Base-by-base conservation (phyloP, 2,888 invertebrate genomes). In the Choristoneura rosaceana region DNA sequence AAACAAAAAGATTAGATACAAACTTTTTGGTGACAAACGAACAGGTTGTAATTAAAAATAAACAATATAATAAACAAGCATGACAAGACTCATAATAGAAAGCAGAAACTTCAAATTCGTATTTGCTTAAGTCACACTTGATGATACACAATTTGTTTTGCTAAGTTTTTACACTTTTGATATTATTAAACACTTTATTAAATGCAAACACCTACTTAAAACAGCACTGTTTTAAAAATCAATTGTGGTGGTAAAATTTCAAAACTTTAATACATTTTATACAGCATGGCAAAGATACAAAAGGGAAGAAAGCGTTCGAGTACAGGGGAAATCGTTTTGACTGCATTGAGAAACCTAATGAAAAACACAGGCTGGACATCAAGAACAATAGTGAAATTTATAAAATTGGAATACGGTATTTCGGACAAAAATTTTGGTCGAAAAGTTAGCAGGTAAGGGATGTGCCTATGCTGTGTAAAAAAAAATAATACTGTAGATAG, bases 361-460 rank as follows among this genome's bases (percentile, higher is more conserved):
- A 85, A 78, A 71, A 90, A 90, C 71, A 90, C 90, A 0, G 89
- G 88, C 4, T 90, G 90, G 90, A 87, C 89, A 0, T 69, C 88
- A 2, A 81, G 89, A 12, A 89, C 90, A 3, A 90, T 90, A 14
- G 82, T 86, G 4, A 90, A 90, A 78, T 90, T 88, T 67, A 86
- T 90, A n/a, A 88, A 81, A 78, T 75, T 83, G 75, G 89, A 90
- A 75, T 89, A 87, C 69, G 75, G 75, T 45, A 69, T 90, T 15
- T 2, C 33, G 47, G 87, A 87, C 55, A 78, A 81, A 0, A 84
- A 80, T 55, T 76, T 90, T n/a, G 84, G 83, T 68, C 76, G 81
- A 41, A 90, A 87, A 80, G 78, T 90, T 43, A 82, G 87, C 70
- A 88, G 88, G 90, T 89, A 79, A 73, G 70, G 52, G 12, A 47